Base-by-base conservation (phyloP, 2,113 vertebrate genomes). In the Noturus placidus region DNA sequence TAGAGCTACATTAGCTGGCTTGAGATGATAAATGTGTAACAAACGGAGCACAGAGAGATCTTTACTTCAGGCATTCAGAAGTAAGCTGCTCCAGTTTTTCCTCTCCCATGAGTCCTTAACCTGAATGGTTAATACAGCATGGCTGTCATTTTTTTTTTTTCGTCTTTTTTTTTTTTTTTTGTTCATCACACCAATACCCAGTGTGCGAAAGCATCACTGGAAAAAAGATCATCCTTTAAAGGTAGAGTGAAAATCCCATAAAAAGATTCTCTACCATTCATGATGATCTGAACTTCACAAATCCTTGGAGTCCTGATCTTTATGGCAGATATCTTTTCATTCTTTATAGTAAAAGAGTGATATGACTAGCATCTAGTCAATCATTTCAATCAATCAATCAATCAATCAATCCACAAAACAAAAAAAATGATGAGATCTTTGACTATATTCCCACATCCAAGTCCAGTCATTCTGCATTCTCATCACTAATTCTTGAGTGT, bases 1-100 rank as follows among this genome's bases (percentile, higher is more conserved):
- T 30, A 81, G 33, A 35, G 87, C 84, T 88, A 86, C 89, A 88
- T 90, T 90, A 86, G 78, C 79, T 67, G 61, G 57, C 61, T 77
- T 82, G 56, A 85, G 84, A 89, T 86, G 78, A 89, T 87, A 87
- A 89, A 89, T 89, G 63, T 46, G 35, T 81, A 20, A 52, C 69
- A 56, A 86, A 80, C 30, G 4, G 63, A 81, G 77, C 61, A 80
- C 35, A 14, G 54, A 38, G 79, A 57, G 78, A 38, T 61, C 33
- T 42, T 1, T 61, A 81, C 54, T 81, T 59, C 14, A 82, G 20
- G 56, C 33, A 82, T 56, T 25, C 56, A 61, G 61, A 61, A 38
- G 20, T 35, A 82, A 82, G 33, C 56, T 82, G 56, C 79, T 82
- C 33, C 56, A 82, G 56, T 42, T 61, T 42, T 38, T 38, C 11